Conservation (phyloP, 2,888 invertebrate genomes). For the Chorisops tibialis region DNA sequence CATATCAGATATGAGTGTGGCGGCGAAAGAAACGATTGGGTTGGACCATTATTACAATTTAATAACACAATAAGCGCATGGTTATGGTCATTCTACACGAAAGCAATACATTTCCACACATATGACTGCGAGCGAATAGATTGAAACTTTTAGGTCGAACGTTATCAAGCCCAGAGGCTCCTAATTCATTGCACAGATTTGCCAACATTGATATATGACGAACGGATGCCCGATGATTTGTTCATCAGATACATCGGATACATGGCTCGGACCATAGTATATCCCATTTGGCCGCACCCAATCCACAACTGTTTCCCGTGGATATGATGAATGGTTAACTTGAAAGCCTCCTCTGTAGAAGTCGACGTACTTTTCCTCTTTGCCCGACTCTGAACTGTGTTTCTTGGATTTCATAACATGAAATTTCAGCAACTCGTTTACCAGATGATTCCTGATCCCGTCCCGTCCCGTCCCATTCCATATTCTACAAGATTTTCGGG, state of each 20-base stretch:
- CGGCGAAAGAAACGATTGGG: neutral
- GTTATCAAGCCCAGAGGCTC: constrained; percentile 11
- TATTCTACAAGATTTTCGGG: neutral
- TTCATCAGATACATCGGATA: constrained; percentile 14
- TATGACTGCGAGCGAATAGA: constrained; percentile 1
- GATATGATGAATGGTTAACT: constrained; percentile 32
- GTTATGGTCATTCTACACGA: constrained; percentile 20
- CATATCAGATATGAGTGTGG: constrained; percentile 2
- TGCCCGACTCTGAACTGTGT: no score
- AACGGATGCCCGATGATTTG: constrained; percentile 28
- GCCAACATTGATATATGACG: constrained; percentile 31
- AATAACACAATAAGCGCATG: constrained; percentile 22
- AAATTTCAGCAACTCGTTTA: neutral
- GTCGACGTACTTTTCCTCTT: no score
- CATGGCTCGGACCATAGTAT: no score
- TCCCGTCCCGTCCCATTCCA: no score
- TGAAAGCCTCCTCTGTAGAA: constrained; percentile 30
- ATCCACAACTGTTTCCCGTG: constrained; percentile 14
- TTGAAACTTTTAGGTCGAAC: constrained; percentile 11
- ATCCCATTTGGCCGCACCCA: neutral
- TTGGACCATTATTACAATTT: constrained; percentile 18
- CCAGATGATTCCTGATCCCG: neutral
- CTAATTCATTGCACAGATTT: constrained; percentile 33
- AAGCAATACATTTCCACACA: constrained; percentile 10
- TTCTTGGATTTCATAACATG: neutral